A percentile compares a stretch with the other conserved stretches of the same genome.
phyloP scores from a whole-genome alignment of 1,140 invertebrate genomes.

The Latrodectus geometricus region DNA sequence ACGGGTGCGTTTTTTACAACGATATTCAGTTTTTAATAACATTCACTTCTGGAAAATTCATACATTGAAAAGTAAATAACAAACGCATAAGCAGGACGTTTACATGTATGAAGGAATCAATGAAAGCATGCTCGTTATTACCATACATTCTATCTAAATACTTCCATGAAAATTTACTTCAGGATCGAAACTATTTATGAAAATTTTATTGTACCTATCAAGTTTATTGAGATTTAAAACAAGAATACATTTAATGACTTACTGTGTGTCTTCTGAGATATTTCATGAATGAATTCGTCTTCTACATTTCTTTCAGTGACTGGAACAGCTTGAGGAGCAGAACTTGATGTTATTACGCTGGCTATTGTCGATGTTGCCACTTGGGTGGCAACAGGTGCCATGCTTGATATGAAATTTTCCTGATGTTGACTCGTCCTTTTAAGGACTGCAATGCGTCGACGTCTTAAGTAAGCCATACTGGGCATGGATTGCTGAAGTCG shows the following conservation, averaged over 20 bases:
- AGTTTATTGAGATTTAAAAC: not conserved
- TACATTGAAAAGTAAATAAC: no score
- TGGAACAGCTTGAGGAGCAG: not conserved
- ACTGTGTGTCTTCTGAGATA: constrained; percentile 42
- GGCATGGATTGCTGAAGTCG: no score
- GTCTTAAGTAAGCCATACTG: no score
- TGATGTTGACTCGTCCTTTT: not conserved
- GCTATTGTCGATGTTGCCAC: not conserved
- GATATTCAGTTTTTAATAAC: no score
- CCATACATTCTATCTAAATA: not conserved
- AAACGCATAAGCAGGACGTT: not conserved
- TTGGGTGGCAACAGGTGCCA: not conserved
- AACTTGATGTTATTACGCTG: not conserved
- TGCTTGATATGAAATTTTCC: not conserved
- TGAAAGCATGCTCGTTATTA: not conserved
- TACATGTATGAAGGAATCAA: not conserved
- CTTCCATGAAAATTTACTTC: not conserved
- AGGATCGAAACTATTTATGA: not conserved
- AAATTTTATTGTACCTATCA: not conserved
- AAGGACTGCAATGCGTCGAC: no score
- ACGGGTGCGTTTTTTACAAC: no score
- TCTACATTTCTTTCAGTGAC: constrained; percentile 6
- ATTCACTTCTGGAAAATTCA: no score
- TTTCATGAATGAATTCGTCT: constrained; percentile 26
- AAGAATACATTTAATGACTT: not conserved